Base-by-base conservation (phyloP, 2,888 invertebrate genomes). In the Drosophila algonquin region DNA sequence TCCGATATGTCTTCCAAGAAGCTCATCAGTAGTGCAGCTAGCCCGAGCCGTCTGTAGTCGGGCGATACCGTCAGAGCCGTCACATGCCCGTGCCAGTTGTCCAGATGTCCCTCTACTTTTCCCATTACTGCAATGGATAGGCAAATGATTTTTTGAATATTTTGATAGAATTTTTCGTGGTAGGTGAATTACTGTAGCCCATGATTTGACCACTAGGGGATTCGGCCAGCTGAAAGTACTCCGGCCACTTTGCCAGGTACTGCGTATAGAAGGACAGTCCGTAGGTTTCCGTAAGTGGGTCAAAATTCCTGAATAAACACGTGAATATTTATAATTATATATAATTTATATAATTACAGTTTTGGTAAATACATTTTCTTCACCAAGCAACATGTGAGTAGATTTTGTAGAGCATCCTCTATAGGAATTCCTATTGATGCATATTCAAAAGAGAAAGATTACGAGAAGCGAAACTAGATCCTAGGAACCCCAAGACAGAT, bases 61-160 rank as follows among this genome's bases (percentile, higher is more conserved):
- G 98, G 98, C 5, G 98, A 97, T 2, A 99, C 98, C 7, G 98
- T 98, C 45, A 99, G 93, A 2, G 99, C 99, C 50, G 99, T 99
- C 10, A 99, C 99, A 93, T 99, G 99, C 0, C 99, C 99, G 93
- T 99, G 99, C 98, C 98, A 99, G 90, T 98, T 96, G 81, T 98
- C 98, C 57, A 96, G 96, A 80, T 95, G 95, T 0, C 99, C 99
- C 93, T 99, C 99, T 0, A 98, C 97, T 93, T 99, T 99, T 45
- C 99, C 99, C 99, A 99, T 99, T 60, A 99, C 98, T 99, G 90
- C 75, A 46, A 14, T 32, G 16, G 5, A 10, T 16, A 47, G 2
- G 6, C 6, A 16, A 1, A 18, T 7, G 27, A n/a, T 14, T n/a
- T 6, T 8, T 10, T 14, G 8, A 16, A 57, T 18, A 12, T 21